Evolutionary conservation across 2,113 vertebrate genomes (phyloP).

Genomic region (Cochlearius cochlearius): DNA sequence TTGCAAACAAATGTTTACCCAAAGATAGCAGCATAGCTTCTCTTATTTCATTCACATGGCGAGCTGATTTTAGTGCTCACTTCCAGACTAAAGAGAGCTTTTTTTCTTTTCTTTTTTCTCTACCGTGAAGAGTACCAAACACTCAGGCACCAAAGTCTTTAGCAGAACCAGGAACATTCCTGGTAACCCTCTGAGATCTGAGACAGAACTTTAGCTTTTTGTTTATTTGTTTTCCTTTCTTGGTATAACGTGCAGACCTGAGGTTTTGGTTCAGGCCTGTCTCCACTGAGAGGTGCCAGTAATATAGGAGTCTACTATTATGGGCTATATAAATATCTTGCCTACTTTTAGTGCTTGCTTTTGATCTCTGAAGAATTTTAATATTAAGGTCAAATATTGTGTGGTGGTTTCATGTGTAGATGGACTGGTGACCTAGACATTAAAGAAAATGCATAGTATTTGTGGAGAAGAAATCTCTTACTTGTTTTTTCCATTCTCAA

Average conservation of each 20-base stretch:
- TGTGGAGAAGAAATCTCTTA: neutral
- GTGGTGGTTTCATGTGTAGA: neutral
- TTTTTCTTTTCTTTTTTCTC: neutral
- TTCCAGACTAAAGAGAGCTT: neutral
- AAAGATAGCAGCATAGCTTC: neutral
- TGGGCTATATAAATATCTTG: neutral
- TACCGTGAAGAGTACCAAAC: neutral
- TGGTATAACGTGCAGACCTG: neutral
- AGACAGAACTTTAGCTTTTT: neutral
- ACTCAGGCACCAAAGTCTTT: neutral
- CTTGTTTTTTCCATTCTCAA: neutral
- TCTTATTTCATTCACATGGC: neutral
- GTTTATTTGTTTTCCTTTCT: neutral
- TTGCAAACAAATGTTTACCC: slow-evolving; percentile 71
- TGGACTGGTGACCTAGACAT: neutral
- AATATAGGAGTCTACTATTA: neutral
- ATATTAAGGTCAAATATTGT: slow-evolving; percentile 43
- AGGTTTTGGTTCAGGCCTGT: neutral
- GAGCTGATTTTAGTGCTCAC: neutral
- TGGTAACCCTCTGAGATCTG: neutral
- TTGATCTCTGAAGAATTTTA: slow-evolving; percentile 56
- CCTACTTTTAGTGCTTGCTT: slow-evolving; percentile 27
- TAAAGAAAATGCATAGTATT: neutral
- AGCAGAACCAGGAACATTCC: neutral
- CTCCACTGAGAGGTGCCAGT: neutral